A percentile compares a stretch with the other conserved stretches of the same genome.
These are phyloP conservation scores for Ectemnius lituratus DNA, from an alignment of 2,888 invertebrate genomes.

Conservation along the genomic window DNA sequence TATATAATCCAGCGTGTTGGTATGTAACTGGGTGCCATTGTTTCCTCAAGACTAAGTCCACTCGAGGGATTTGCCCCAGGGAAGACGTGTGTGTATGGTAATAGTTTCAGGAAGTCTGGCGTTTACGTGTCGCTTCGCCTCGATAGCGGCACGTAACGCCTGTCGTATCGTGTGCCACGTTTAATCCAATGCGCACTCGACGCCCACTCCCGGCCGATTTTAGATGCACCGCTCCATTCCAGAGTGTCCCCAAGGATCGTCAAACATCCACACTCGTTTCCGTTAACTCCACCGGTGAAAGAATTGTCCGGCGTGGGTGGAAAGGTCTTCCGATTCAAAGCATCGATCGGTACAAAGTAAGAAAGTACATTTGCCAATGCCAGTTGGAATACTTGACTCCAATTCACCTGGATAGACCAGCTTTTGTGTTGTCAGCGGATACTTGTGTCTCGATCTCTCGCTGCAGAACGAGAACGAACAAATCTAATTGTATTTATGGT, in stretches of 20 bases:
- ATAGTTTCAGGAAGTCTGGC: slow-evolving; percentile 45
- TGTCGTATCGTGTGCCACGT: slow-evolving; percentile 57
- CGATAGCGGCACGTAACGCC: slow-evolving; percentile 49
- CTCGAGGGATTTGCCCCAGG: neutral
- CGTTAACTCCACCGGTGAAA: neutral
- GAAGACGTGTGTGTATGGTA: slow-evolving; percentile 27
- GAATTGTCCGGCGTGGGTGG: no score
- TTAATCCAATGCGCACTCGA: slow-evolving; percentile 35
- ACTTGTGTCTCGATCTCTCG: neutral
- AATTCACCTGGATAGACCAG: no score
- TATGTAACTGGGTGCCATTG: no score
- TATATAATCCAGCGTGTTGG: no score
- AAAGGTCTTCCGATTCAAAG: no score
- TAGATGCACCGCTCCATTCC: neutral
- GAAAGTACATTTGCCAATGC: no score
- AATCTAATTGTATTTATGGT: neutral
- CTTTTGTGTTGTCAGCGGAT: slow-evolving; percentile 4
- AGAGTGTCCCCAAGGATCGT: neutral
- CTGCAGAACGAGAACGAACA: no score
- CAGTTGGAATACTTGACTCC: no score
- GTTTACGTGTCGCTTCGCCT: slow-evolving; percentile 45
- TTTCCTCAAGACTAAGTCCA: no score
- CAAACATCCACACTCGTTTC: neutral
- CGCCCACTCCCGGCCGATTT: slow-evolving; percentile 11
- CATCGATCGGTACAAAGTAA: no score